These are phyloP conservation scores for Aphidius gifuensis DNA, from an alignment of 1,140 invertebrate genomes.

Conservation along the genomic window DNA sequence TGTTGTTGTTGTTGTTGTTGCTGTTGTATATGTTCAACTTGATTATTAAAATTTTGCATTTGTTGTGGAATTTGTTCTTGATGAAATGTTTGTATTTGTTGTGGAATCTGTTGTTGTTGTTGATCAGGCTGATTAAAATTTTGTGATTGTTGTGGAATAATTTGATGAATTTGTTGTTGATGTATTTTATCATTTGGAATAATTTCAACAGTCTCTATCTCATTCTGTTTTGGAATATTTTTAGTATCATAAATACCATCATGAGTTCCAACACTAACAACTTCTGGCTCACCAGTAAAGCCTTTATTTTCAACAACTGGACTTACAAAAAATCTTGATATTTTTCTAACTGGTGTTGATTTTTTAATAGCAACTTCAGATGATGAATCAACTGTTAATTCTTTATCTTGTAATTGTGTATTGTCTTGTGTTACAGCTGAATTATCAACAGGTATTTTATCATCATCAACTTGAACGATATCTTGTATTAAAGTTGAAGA, in stretches of 20 bases:
- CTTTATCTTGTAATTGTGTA: not conserved
- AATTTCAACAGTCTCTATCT: conserved; percentile 18
- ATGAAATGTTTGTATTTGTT: conserved; percentile 25
- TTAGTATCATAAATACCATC: not conserved
- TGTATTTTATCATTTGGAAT: conserved; percentile 27
- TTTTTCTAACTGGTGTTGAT: conserved; percentile 60
- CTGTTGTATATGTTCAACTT: conserved; percentile 19
- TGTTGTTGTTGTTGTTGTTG: conserved; percentile 19
- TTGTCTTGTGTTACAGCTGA: conserved; percentile 1
- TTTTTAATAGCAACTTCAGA: conserved; percentile 28
- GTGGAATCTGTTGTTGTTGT: conserved; percentile 32
- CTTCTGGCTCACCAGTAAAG: conserved; percentile 18
- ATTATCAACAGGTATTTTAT: not conserved
- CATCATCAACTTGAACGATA: not conserved
- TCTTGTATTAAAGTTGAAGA: not conserved
- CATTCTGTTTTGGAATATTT: not conserved
- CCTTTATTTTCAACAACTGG: conserved; percentile 61
- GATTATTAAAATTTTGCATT: conserved; percentile 3
- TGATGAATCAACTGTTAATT: not conserved
- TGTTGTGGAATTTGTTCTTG: conserved; percentile 30
- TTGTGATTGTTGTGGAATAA: conserved; percentile 2
- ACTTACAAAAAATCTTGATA: conserved; percentile 77
- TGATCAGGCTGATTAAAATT: conserved; percentile 27
- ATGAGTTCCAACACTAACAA: not conserved
- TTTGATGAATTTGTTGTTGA: conserved; percentile 26